Evolutionary conservation across 53 echinoderm and acorn worm species (phyloP).

Genomic region (Holothuria scabra): DNA sequence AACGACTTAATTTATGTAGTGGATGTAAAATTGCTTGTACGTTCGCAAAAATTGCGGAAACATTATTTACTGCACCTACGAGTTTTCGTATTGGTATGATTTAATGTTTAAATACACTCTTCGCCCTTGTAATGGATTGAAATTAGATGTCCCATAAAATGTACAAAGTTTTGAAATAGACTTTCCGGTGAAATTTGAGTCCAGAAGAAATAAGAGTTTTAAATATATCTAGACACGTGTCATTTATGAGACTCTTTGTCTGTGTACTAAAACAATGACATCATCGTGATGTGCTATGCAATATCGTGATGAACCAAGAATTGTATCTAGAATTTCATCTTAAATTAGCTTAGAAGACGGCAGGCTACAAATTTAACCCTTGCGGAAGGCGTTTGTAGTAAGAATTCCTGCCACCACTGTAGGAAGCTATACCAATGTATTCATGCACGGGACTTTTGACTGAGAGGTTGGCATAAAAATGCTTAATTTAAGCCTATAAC

Average conservation of each 20-base stretch:
- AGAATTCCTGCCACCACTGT: neutral
- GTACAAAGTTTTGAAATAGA: neutral
- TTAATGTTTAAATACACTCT: constrained; percentile 7
- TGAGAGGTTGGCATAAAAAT: constrained; percentile 54
- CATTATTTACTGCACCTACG: too few species aligned
- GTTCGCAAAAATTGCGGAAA: too few species aligned
- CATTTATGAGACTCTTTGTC: constrained; percentile 1
- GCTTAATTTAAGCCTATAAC: constrained; percentile 53
- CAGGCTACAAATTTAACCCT: too few species aligned
- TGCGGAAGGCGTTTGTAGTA: too few species aligned
- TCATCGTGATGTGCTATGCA: constrained; percentile 61
- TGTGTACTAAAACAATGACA: neutral
- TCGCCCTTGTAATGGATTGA: constrained; percentile 2
- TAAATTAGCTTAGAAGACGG: too few species aligned
- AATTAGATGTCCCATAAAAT: constrained; percentile 32
- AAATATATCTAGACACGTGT: neutral
- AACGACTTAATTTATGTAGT: too few species aligned
- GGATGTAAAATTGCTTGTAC: too few species aligned
- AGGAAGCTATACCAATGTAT: constrained; percentile 22
- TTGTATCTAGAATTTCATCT: neutral
- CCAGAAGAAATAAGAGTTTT: constrained; percentile 14
- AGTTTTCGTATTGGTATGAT: too few species aligned
- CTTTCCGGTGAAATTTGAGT: constrained; percentile 26
- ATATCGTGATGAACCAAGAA: constrained; percentile 18
- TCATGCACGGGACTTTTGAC: constrained; percentile 43